Percentiles rank a stretch among this genome's conserved stretches.
Evolutionary conservation across 2,888 invertebrate genomes (phyloP).

Genomic region (Drosophila merina): DNA sequence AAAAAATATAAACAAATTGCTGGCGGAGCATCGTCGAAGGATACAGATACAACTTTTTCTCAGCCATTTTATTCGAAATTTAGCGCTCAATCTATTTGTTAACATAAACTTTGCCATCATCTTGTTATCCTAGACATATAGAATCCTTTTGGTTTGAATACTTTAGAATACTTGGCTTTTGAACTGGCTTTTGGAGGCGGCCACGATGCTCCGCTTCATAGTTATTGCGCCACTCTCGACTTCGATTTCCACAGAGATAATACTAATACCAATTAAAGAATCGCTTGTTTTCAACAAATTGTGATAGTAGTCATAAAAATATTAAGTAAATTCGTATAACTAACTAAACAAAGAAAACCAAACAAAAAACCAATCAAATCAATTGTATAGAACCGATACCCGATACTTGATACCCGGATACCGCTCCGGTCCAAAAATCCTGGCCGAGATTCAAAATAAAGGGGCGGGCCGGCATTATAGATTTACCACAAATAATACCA

Average conservation of each 20-base stretch:
- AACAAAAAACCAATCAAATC: slow-evolving; percentile 48
- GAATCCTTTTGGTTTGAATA: slow-evolving; percentile 12
- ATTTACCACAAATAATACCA: background rate
- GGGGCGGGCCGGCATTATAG: slow-evolving; percentile 24
- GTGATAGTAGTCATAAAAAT: slow-evolving; percentile 78
- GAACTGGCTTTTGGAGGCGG: slow-evolving; percentile 27
- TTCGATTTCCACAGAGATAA: slow-evolving; percentile 41
- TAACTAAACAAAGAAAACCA: slow-evolving; percentile 34
- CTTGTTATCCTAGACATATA: slow-evolving; percentile 29
- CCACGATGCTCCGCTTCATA: slow-evolving; percentile 36
- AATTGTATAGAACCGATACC: slow-evolving; percentile 57
- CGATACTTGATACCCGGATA: background rate
- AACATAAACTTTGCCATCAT: slow-evolving; percentile 37
- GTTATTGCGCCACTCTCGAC: slow-evolving; percentile 40
- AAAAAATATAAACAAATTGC: slow-evolving; percentile 27
- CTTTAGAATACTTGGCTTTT: slow-evolving; percentile 29
- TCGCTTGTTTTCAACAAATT: slow-evolving; percentile 76
- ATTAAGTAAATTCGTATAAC: slow-evolving; percentile 63
- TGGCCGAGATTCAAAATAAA: slow-evolving; percentile 38
- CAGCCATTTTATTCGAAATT: slow-evolving; percentile 39
- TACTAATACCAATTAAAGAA: slow-evolving; percentile 50
- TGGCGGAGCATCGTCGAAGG: slow-evolving; percentile 63
- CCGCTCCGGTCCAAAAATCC: slow-evolving; percentile 18
- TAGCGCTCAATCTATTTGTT: slow-evolving; percentile 30
- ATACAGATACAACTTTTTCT: slow-evolving; percentile 28